A percentile compares a stretch with the other conserved stretches of the same genome.
phyloP scores from a whole-genome alignment of 2,888 invertebrate genomes.

The Thereva nobilitata region DNA sequence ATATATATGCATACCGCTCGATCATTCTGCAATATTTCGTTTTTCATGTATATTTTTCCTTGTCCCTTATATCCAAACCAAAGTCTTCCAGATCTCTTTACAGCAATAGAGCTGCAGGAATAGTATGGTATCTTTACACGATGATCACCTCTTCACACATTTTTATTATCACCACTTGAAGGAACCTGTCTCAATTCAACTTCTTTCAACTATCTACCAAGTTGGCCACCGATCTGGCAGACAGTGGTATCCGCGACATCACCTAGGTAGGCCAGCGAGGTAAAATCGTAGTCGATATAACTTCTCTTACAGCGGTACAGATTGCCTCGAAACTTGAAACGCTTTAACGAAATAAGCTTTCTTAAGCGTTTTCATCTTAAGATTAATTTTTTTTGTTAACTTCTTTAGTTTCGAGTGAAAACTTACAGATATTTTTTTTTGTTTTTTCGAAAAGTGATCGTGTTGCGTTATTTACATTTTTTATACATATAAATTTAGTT shows the following conservation, averaged over 20 bases:
- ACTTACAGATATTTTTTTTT: neutral
- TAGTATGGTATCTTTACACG: neutral
- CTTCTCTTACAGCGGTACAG: too few relatives aligned
- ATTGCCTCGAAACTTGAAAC: too few relatives aligned
- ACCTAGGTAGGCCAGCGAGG: constrained; percentile 24
- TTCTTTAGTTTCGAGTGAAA: constrained; percentile 16
- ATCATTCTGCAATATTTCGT: constrained; percentile 31
- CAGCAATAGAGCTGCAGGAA: constrained; percentile 10
- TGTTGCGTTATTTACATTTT: constrained; percentile 20
- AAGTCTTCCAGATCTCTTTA: constrained; percentile 14
- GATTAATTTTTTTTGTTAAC: neutral
- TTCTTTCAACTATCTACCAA: constrained; percentile 14
- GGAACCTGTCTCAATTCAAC: constrained; percentile 17
- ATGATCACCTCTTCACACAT: too few relatives aligned
- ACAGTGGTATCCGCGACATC: constrained; percentile 41
- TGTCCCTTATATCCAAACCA: neutral
- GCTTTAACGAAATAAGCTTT: neutral
- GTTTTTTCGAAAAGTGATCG: neutral
- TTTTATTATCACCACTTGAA: neutral
- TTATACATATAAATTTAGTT: neutral
- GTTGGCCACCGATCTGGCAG: constrained; percentile 22
- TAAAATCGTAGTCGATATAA: too few relatives aligned
- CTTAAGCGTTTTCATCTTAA: neutral
- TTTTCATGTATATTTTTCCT: constrained; percentile 23
- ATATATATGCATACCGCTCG: constrained; percentile 24